Conservation (phyloP, 1,140 invertebrate species). For the Octopus bimaculoides region DNA sequence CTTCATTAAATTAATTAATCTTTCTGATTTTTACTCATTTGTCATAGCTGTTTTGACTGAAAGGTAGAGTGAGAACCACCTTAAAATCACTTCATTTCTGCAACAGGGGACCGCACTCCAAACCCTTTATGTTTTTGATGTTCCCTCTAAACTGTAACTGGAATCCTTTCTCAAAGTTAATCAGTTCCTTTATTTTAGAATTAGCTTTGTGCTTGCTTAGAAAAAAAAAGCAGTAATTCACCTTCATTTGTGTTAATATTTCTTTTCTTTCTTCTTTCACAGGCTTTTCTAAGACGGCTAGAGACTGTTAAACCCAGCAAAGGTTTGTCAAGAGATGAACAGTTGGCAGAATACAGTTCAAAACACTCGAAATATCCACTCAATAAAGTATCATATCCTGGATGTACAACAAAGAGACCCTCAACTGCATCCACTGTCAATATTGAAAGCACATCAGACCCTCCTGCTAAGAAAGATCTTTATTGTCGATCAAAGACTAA, state of each 20-base stretch:
- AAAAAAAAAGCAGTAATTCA: background rate
- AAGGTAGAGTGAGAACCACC: too few species aligned
- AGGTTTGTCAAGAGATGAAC: slow-evolving; percentile 36
- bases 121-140: too few species aligned
- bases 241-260: background rate
- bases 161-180: too few species aligned
- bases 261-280: slow-evolving; percentile 24
- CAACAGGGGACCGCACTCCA: too few species aligned
- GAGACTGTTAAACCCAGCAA: slow-evolving; percentile 41
- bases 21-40: too few species aligned
- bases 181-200: too few species aligned
- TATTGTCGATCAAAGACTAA: background rate
- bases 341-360: slow-evolving; percentile 35
- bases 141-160: too few species aligned
- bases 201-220: too few species aligned
- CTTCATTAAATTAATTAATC: too few species aligned
- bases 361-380: background rate
- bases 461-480: background rate
- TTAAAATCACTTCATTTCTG: too few species aligned
- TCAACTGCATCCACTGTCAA: background rate
- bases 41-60: too few species aligned
- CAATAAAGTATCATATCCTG: background rate
- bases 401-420: background rate
- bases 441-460: background rate
- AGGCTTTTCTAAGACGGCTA: slow-evolving; percentile 49